phyloP scores from a whole-genome alignment of 2,888 invertebrate genomes.

The Synergus itoensis region DNA sequence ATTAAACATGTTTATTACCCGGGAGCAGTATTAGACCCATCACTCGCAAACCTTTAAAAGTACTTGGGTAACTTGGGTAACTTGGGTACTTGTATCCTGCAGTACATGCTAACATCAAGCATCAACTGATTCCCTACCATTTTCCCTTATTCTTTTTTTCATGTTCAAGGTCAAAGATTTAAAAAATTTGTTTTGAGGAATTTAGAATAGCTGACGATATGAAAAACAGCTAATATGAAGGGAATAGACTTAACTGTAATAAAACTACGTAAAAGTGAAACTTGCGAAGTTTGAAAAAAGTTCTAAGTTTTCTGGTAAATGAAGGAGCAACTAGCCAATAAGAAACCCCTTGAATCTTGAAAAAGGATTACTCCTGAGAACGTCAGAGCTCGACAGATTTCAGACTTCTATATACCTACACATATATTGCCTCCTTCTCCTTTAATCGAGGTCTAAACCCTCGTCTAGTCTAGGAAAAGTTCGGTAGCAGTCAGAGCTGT shows the following conservation, averaged over 20 bases:
- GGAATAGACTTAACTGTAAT: too few species aligned
- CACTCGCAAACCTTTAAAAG: conserved; percentile 4
- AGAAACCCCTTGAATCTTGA: conserved; percentile 2
- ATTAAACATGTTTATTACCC: conserved; percentile 72
- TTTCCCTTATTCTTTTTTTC: not conserved
- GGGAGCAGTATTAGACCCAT: conserved; percentile 16
- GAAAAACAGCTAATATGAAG: not conserved
- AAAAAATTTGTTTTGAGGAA: not conserved
- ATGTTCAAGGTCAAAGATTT: not conserved
- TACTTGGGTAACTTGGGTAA: conserved; percentile 9
- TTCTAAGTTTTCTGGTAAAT: not conserved
- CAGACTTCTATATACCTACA: not conserved
- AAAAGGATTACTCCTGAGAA: not conserved
- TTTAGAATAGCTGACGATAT: too few species aligned
- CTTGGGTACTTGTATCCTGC: too few species aligned
- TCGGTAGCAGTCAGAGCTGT: not conserved
- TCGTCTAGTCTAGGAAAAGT: conserved; percentile 7
- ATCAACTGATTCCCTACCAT: conserved; percentile 9
- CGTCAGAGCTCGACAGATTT: not conserved
- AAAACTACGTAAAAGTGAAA: too few species aligned
- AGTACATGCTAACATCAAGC: conserved; percentile 5
- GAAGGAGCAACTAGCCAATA: not conserved
- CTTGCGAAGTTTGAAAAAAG: too few species aligned
- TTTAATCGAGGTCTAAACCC: conserved; percentile 2
- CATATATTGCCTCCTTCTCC: not conserved